These are phyloP conservation scores for Limonius californicus DNA, from an alignment of 1,140 invertebrate genomes.

Conservation along the genomic window DNA sequence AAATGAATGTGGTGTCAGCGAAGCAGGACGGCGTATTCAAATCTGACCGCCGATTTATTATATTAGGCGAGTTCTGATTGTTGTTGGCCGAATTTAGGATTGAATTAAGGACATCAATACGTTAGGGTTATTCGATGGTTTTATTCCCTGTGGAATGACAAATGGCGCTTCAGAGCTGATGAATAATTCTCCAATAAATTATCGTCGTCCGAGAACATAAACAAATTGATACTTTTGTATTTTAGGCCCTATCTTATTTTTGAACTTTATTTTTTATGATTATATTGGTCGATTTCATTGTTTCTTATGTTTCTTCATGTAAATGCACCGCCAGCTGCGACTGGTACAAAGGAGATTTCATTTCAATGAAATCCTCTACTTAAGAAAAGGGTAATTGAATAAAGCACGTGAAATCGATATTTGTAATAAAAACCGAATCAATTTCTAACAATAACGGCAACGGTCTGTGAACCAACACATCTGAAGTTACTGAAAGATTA, in stretches of 20 bases:
- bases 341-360: constrained; percentile 12
- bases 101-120: constrained; percentile 13
- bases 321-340: neutral
- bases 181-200: no score
- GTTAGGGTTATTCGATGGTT: neutral
- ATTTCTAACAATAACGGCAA: constrained; percentile 9
- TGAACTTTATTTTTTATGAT: no score
- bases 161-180: no score
- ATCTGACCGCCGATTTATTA: constrained; percentile 14
- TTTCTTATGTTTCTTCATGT: no score
- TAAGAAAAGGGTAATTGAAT: neutral
- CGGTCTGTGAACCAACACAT: constrained; percentile 1
- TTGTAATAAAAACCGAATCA: constrained; percentile 6
- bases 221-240: no score
- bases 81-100: constrained; percentile 5
- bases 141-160: no score
- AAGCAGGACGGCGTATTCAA: constrained; percentile 13
- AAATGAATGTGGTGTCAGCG: constrained; percentile 12
- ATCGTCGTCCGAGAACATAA: no score
- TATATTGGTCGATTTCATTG: no score
- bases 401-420: constrained; percentile 1
- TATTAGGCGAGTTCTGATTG: constrained; percentile 7
- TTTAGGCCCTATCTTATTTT: no score
- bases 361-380: neutral
- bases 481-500: constrained; percentile 8